A percentile compares a stretch with the other conserved stretches of the same genome.
These are phyloP conservation scores for Epinephelus lanceolatus DNA, from an alignment of 2,113 vertebrate genomes.

Conservation along the genomic window DNA sequence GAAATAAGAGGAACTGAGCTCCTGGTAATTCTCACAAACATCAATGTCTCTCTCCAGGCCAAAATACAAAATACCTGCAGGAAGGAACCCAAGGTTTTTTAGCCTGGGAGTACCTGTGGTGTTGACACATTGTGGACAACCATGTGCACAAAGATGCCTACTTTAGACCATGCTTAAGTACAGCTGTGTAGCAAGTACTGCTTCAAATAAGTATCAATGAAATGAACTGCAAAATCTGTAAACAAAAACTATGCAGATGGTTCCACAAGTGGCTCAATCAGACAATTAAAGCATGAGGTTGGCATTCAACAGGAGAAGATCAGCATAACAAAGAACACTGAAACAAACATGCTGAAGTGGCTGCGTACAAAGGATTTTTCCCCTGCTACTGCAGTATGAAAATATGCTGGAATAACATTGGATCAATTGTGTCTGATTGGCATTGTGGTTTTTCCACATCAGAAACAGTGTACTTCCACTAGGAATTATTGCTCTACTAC, in stretches of 20 bases:
- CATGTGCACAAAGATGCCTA: background rate
- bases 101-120: background rate
- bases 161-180: background rate
- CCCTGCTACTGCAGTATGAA: background rate
- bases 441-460: no score
- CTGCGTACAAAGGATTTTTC: background rate
- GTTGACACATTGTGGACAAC: background rate
- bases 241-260: background rate
- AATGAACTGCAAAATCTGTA: background rate
- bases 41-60: background rate
- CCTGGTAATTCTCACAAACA: background rate
- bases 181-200: background rate
- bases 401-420: no score
- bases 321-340: background rate
- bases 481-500: background rate
- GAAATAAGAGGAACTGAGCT: background rate
- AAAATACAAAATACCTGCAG: background rate
- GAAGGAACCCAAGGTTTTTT: background rate
- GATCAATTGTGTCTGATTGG: no score
- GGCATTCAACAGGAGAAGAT: constrained; percentile 1
- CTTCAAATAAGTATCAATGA: background rate
- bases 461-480: background rate
- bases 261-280: background rate
- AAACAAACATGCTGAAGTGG: background rate
- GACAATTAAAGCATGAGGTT: background rate